Conservation (phyloP, 2,888 invertebrate genomes). For the Pherbina coryleti region DNA sequence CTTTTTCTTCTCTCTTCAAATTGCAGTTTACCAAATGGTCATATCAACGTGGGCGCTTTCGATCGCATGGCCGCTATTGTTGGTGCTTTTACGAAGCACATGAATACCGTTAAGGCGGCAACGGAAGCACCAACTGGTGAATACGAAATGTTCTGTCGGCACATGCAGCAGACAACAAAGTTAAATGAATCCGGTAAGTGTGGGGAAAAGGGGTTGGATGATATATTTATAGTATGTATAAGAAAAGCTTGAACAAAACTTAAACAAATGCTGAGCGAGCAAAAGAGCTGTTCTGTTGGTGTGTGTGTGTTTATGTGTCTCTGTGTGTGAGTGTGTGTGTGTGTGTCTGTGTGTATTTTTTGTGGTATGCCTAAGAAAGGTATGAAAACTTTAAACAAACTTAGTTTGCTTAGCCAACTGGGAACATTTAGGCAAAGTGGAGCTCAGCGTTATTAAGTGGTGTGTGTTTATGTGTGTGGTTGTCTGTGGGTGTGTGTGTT, state of each 20-base stretch:
- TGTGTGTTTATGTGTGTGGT: no score
- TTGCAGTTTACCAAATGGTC: constrained; percentile 82
- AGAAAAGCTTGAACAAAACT: not conserved
- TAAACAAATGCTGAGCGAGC: not conserved
- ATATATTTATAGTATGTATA: no score
- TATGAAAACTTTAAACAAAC: not conserved
- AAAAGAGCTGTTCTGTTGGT: constrained; percentile 6
- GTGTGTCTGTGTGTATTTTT: not conserved
- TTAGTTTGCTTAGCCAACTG: not conserved
- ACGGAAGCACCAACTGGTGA: constrained; percentile 58
- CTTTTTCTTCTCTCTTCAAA: constrained; percentile 41
- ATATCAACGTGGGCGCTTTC: constrained; percentile 80
- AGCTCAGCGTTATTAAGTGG: not conserved
- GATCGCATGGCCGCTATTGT: constrained; percentile 69
- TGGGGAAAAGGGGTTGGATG: not conserved
- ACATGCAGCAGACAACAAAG: constrained; percentile 67
- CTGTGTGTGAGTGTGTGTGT: constrained; percentile 1
- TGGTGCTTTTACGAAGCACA: constrained; percentile 69
- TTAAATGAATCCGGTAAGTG: constrained; percentile 68
- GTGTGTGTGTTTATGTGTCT: not conserved
- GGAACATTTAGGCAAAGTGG: not conserved
- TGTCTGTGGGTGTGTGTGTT: no score
- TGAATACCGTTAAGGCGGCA: constrained; percentile 65
- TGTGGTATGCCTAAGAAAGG: no score
- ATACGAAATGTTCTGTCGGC: constrained; percentile 66